Percentiles rank a stretch among this genome's conserved stretches.
Conservation (phyloP, 1,140 invertebrate species). For the Diachasmimorpha longicaudata region DNA sequence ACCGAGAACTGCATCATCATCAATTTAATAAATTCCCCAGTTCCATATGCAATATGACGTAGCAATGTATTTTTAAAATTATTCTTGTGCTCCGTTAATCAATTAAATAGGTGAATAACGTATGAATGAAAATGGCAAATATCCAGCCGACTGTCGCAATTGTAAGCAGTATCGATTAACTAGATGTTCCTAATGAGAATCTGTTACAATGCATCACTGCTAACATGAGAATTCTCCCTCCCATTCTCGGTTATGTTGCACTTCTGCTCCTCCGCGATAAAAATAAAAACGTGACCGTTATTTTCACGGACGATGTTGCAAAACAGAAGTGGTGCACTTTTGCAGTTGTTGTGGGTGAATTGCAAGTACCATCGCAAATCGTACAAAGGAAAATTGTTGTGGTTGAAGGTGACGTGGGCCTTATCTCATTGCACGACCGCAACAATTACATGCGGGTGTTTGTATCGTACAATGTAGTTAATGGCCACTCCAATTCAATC, state of each 20-base stretch:
- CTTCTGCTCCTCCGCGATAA: neutral
- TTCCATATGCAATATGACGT: no score
- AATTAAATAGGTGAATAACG: no score
- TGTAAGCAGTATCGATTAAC: no score
- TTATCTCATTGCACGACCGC: slow-evolving; percentile 21
- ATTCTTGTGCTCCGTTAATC: no score
- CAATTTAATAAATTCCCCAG: neutral
- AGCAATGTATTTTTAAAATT: no score
- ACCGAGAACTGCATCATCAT: neutral
- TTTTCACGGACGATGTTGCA: slow-evolving; percentile 15
- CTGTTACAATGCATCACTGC: neutral
- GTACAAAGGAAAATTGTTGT: slow-evolving; percentile 5
- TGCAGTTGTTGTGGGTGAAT: neutral
- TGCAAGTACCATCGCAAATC: slow-evolving; percentile 1
- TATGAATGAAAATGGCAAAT: no score
- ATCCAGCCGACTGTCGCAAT: no score
- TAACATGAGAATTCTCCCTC: neutral
- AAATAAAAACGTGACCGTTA: slow-evolving; percentile 5
- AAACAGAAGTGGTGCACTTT: neutral
- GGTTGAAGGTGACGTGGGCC: slow-evolving; percentile 7
- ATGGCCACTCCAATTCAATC: neutral
- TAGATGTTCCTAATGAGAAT: neutral
- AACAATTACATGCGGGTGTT: neutral
- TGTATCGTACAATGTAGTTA: neutral
- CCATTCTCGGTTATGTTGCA: neutral